Conservation (phyloP, 1,140 invertebrate species). For the Pachyrhynchus sulphureomaculatus region DNA sequence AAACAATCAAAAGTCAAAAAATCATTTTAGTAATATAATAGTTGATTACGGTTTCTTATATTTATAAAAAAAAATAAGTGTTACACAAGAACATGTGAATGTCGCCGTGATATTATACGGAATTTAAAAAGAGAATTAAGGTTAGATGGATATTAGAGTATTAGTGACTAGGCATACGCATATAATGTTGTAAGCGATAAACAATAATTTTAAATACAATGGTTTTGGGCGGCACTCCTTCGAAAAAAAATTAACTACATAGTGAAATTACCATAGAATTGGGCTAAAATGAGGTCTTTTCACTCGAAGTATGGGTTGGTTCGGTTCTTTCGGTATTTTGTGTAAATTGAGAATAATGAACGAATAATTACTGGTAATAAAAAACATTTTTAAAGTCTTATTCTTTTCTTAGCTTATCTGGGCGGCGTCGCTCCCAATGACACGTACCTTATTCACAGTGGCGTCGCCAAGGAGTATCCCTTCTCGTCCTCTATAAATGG, state of each 20-base stretch:
- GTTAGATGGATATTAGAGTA: constrained; percentile 13
- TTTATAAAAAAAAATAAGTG: background rate
- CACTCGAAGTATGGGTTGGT: constrained; percentile 20
- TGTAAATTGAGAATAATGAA: no score
- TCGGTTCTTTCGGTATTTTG: constrained; percentile 7
- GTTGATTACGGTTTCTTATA: no score
- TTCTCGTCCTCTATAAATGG: no score
- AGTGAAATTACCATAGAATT: constrained; percentile 25
- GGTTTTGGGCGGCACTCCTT: constrained; percentile 20
- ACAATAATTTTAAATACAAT: constrained; percentile 27
- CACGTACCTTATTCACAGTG: no score
- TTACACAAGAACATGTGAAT: constrained; percentile 9
- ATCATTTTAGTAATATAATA: no score
- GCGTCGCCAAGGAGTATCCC: no score
- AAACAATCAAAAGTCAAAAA: no score
- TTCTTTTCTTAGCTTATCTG: no score
- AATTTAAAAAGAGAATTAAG: constrained; percentile 19
- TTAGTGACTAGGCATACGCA: constrained; percentile 19
- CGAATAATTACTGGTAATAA: no score
- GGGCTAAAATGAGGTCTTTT: constrained; percentile 22
- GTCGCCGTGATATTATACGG: constrained; percentile 1
- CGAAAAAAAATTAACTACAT: constrained; percentile 20
- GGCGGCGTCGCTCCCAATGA: no score
- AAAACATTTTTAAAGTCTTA: no score
- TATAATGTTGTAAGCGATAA: constrained; percentile 18